These are phyloP conservation scores for Magallana nippona DNA, from an alignment of 2,888 invertebrate genomes.

Conservation along the genomic window DNA sequence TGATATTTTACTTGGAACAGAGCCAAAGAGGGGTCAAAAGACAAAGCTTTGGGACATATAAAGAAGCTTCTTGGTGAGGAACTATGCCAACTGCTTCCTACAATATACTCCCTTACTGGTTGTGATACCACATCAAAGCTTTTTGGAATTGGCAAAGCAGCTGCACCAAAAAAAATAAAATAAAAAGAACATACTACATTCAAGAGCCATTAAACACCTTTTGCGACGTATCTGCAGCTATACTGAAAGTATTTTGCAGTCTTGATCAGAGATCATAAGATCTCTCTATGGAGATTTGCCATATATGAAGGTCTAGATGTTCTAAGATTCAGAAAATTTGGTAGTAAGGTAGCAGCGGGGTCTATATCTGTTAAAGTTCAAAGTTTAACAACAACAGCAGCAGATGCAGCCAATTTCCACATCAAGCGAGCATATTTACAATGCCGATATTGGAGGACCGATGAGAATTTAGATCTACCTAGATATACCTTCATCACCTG, in stretches of 20 bases:
- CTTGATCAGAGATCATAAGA: not conserved
- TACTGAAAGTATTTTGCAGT: slow-evolving; percentile 5
- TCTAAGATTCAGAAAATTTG: slow-evolving; percentile 7
- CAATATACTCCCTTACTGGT: not conserved
- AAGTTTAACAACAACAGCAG: slow-evolving; percentile 4
- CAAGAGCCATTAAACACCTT: too few species aligned
- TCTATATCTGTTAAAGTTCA: not conserved
- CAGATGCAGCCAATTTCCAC: slow-evolving; percentile 22
- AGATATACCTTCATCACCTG: too few species aligned
- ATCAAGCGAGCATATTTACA: not conserved
- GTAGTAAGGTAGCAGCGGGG: not conserved
- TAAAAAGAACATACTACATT: too few species aligned
- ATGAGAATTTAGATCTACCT: not conserved
- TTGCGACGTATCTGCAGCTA: too few species aligned
- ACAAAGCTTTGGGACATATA: too few species aligned
- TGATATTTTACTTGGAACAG: not conserved
- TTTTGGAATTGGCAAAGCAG: not conserved
- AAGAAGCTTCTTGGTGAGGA: not conserved
- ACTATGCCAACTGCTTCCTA: not conserved
- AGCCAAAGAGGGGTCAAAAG: too few species aligned
- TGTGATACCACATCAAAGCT: not conserved
- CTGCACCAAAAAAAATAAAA: slow-evolving; percentile 12
- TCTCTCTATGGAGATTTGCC: slow-evolving; percentile 23
- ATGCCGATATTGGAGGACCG: not conserved
- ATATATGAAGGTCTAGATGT: slow-evolving; percentile 26